Evolutionary conservation across 2,113 vertebrate species (phyloP).

Genomic region (Pongo abelii): DNA sequence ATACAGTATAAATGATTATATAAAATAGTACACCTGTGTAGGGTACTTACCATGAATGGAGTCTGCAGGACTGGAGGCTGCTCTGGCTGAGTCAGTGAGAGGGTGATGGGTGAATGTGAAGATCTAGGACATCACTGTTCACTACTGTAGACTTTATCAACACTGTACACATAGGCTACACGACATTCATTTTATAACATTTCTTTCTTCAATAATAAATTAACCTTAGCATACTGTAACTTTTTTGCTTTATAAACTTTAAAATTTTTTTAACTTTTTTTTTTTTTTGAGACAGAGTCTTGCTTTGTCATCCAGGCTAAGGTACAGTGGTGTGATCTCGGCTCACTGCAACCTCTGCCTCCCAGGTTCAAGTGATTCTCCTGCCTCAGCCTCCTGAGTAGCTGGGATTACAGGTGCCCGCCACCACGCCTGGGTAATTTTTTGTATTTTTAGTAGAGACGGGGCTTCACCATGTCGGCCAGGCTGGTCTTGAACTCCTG

Average conservation of each 20-base stretch:
- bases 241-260: neutral
- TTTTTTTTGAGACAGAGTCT: neutral
- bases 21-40: neutral
- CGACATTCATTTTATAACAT: neutral
- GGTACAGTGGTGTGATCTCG: too few species aligned
- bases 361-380: too few species aligned
- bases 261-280: neutral
- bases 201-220: neutral
- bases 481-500: too few species aligned
- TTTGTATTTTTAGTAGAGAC: too few species aligned
- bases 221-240: neutral
- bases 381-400: too few species aligned
- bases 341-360: too few species aligned
- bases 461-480: too few species aligned
- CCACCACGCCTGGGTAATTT: too few species aligned
- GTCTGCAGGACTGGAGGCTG: neutral
- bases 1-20: neutral
- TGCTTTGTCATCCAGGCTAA: too few species aligned
- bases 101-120: neutral
- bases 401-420: too few species aligned
- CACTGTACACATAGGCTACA: neutral
- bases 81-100: neutral
- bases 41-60: neutral
- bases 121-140: too few species aligned
- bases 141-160: neutral